Conservation (phyloP, 2,888 invertebrate genomes). For the Eristalis intricaria region DNA sequence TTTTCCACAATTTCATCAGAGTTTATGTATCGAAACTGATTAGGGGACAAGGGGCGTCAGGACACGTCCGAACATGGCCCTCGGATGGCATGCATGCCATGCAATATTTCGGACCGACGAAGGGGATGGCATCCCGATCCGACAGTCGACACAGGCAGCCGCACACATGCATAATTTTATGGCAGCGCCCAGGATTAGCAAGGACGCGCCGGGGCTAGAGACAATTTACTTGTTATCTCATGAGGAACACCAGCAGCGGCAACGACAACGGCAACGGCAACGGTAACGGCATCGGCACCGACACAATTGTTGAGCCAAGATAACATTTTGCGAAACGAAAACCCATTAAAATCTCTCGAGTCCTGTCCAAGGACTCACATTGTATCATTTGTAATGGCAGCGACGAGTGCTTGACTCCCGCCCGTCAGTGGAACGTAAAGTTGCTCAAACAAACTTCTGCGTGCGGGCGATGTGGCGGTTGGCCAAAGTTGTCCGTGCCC, state of each 20-base stretch:
- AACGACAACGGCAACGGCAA: not conserved
- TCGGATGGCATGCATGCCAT: conserved; percentile 42
- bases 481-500: conserved; percentile 40
- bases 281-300: not conserved
- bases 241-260: conserved; percentile 58
- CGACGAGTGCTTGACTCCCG: conserved; percentile 32
- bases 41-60: conserved; percentile 45
- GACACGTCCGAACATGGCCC: conserved; percentile 48
- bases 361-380: conserved; percentile 69
- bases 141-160: not conserved
- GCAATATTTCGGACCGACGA: conserved; percentile 54
- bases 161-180: conserved; percentile 62
- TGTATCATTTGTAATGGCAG: conserved; percentile 67
- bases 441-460: conserved; percentile 23
- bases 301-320: conserved; percentile 63
- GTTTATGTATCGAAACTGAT: conserved; percentile 72
- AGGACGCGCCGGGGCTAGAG: conserved; percentile 22
- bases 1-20: conserved; percentile 63
- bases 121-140: conserved; percentile 4
- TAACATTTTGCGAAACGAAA: conserved; percentile 70
- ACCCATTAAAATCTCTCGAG: conserved; percentile 71
- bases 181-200: conserved; percentile 48
- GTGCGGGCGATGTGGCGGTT: conserved; percentile 7
- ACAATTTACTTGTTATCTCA: conserved; percentile 71
- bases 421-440: conserved; percentile 43